Evolutionary conservation across 2,888 invertebrate species (phyloP).

Genomic region (Cotesia congregata): DNA sequence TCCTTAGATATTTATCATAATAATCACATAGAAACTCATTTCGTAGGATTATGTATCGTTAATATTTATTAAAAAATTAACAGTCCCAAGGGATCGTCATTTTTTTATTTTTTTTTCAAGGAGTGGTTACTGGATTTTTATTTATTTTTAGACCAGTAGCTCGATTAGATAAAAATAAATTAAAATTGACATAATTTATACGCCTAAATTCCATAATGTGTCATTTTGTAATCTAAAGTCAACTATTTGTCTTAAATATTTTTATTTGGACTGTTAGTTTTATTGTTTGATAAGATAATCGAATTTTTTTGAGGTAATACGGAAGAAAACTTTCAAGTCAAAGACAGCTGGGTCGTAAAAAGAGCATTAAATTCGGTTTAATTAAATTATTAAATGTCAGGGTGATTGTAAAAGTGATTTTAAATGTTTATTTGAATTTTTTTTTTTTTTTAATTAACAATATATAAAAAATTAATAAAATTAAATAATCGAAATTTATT

Average conservation of each 20-base stretch:
- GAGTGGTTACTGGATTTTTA: not conserved
- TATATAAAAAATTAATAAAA: too few relatives aligned
- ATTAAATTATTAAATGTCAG: not conserved
- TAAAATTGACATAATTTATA: not conserved
- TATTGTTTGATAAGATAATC: too few relatives aligned
- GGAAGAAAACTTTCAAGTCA: not conserved
- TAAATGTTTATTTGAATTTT: too few relatives aligned
- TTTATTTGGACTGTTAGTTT: too few relatives aligned
- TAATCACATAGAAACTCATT: not conserved
- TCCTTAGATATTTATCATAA: not conserved
- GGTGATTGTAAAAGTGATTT: not conserved
- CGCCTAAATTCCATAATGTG: too few relatives aligned
- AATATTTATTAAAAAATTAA: not conserved
- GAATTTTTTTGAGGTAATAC: not conserved
- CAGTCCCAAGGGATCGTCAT: not conserved
- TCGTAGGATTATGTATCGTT: not conserved
- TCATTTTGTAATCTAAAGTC: too few relatives aligned
- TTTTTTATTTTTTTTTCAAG: not conserved
- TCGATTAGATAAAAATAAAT: not conserved
- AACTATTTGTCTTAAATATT: not conserved
- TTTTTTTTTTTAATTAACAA: too few relatives aligned
- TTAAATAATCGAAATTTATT: too few relatives aligned
- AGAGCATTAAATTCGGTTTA: not conserved
- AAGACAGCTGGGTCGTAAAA: not conserved
- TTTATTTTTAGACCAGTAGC: not conserved